phyloP scores from a whole-genome alignment of 2,113 vertebrate genomes.

The Sciurus niger region DNA sequence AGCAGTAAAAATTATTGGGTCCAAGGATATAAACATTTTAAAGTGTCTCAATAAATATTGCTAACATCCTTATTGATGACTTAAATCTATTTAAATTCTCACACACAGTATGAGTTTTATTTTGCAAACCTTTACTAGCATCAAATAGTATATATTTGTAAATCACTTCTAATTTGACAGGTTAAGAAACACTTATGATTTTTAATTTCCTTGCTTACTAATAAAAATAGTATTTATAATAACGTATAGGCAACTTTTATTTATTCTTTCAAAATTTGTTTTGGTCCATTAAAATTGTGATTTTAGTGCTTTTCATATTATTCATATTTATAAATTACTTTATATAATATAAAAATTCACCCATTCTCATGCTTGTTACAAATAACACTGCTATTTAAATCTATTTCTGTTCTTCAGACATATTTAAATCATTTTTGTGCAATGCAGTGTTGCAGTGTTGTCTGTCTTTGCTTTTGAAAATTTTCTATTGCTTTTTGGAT shows the following conservation, averaged over 20 bases:
- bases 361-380: neutral
- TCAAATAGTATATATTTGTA: neutral
- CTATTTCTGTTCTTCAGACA: neutral
- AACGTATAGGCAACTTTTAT: neutral
- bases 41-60: neutral
- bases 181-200: neutral
- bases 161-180: constrained; percentile 19
- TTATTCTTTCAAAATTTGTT: neutral
- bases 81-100: neutral
- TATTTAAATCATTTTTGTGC: neutral
- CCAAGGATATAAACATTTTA: neutral
- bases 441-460: neutral
- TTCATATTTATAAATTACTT: neutral
- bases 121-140: neutral
- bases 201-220: constrained; percentile 17
- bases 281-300: neutral
- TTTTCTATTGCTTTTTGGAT: neutral
- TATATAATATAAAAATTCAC: neutral
- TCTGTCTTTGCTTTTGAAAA: neutral
- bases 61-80: neutral
- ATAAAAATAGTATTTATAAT: neutral
- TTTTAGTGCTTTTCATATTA: neutral
- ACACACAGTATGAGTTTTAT: neutral
- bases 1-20: neutral
- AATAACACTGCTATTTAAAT: neutral